Evolutionary conservation across 2,888 invertebrate species (phyloP).

Genomic region (Cephus pulcher): DNA sequence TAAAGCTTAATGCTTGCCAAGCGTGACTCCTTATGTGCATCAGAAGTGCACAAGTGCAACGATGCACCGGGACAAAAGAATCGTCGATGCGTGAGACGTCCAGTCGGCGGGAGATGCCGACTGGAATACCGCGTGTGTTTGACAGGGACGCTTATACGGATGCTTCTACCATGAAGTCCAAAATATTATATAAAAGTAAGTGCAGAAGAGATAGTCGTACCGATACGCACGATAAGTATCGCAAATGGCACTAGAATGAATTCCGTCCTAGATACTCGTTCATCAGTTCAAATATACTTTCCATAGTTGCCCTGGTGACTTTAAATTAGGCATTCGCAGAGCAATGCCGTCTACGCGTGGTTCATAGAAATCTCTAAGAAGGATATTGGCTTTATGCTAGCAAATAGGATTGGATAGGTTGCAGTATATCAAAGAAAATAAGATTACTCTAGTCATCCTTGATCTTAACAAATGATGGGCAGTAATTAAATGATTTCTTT

Average conservation of each 20-base stretch:
- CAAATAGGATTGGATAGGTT: too few relatives aligned
- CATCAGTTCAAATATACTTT: slow-evolving; percentile 22
- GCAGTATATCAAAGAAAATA: background rate
- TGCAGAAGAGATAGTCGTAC: background rate
- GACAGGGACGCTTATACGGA: background rate
- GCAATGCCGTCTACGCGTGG: too few relatives aligned
- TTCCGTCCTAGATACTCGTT: slow-evolving; percentile 16
- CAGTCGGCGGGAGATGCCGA: background rate
- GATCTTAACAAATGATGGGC: background rate
- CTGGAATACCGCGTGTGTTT: background rate
- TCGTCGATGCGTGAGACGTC: background rate
- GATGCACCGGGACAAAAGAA: background rate
- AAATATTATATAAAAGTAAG: background rate
- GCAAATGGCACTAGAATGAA: background rate
- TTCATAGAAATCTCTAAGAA: background rate
- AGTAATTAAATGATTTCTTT: background rate
- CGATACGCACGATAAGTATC: background rate
- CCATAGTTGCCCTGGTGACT: slow-evolving; percentile 6
- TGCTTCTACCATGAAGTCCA: background rate
- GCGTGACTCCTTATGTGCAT: background rate
- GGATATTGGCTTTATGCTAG: background rate
- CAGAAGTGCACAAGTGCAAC: background rate
- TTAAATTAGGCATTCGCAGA: background rate
- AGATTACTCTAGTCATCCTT: background rate
- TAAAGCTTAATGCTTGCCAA: background rate